phyloP scores from a whole-genome alignment of 2,113 vertebrate genomes.

The Dascyllus trimaculatus region DNA sequence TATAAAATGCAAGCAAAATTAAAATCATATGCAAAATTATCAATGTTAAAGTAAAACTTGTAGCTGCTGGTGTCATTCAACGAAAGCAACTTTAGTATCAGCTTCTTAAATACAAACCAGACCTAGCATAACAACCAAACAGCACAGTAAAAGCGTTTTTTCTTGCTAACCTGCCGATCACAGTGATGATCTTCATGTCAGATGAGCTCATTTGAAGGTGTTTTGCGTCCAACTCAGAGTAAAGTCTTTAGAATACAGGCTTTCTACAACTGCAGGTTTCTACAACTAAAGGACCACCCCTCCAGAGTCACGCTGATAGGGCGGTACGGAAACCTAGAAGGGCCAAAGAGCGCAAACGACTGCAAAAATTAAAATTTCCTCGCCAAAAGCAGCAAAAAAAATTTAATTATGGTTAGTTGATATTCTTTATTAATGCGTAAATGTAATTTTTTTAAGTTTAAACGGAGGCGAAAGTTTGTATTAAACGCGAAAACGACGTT shows the following conservation, averaged over 20 bases:
- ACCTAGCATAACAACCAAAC: background rate
- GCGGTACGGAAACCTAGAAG: conserved; percentile 23
- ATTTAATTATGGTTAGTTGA: too few species aligned
- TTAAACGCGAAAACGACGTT: background rate
- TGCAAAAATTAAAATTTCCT: too few species aligned
- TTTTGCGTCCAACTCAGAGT: background rate
- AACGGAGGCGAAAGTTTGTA: fast-evolving
- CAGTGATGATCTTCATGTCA: conserved; percentile 72
- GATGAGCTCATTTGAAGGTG: conserved; percentile 53
- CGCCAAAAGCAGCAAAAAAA: background rate
- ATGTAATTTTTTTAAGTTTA: background rate
- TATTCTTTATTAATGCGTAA: background rate
- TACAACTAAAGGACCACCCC: background rate
- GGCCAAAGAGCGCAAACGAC: background rate
- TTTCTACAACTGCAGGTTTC: too few species aligned
- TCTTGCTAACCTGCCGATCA: conserved; percentile 83
- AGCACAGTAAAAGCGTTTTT: background rate
- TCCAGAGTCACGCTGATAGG: conserved; percentile 25
- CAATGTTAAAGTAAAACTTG: too few species aligned
- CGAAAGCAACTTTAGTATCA: too few species aligned
- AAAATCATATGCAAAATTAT: background rate
- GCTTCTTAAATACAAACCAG: background rate
- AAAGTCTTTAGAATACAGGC: too few species aligned
- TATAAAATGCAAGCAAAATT: background rate
- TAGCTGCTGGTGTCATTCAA: too few species aligned